Conservation (phyloP, 2,797 vertebrate species). For the Sciurus vulgaris region DNA sequence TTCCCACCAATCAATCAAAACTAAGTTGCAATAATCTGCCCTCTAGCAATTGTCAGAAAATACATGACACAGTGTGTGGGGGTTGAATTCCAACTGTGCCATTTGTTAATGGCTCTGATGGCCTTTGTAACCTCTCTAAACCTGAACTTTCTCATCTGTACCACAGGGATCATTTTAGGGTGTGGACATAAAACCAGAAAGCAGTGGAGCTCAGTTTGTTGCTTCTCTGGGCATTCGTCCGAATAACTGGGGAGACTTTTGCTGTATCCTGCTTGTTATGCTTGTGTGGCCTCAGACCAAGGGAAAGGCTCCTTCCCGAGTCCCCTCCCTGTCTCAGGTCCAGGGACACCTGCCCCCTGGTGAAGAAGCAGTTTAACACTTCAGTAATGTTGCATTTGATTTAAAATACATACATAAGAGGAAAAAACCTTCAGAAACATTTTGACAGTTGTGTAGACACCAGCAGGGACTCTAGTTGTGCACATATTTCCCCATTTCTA, state of each 20-base stretch:
- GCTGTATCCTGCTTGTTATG: neutral
- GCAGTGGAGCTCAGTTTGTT: neutral
- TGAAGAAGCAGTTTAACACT: neutral
- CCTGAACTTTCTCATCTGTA: neutral
- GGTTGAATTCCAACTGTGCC: neutral
- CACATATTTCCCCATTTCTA: neutral
- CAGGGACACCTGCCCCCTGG: neutral
- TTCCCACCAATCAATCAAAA: neutral
- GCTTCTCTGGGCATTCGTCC: neutral
- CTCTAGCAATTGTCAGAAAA: conserved; percentile 6
- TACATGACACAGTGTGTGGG: neutral
- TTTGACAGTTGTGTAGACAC: neutral
- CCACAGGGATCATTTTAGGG: neutral
- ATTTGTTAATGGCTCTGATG: neutral
- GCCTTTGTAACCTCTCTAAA: conserved; percentile 21
- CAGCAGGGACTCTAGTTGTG: neutral
- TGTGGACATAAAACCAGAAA: neutral
- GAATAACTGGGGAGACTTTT: neutral
- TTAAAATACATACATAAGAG: neutral
- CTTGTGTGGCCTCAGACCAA: neutral
- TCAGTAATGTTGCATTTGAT: neutral
- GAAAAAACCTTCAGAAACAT: conserved; percentile 2
- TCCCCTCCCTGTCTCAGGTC: neutral
- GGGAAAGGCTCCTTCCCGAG: neutral
- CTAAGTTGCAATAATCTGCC: neutral